A percentile compares a stretch with the other conserved stretches of the same genome.
Evolutionary conservation across 2,113 vertebrate genomes (phyloP).

Genomic region (Drymodes brunneopygia): DNA sequence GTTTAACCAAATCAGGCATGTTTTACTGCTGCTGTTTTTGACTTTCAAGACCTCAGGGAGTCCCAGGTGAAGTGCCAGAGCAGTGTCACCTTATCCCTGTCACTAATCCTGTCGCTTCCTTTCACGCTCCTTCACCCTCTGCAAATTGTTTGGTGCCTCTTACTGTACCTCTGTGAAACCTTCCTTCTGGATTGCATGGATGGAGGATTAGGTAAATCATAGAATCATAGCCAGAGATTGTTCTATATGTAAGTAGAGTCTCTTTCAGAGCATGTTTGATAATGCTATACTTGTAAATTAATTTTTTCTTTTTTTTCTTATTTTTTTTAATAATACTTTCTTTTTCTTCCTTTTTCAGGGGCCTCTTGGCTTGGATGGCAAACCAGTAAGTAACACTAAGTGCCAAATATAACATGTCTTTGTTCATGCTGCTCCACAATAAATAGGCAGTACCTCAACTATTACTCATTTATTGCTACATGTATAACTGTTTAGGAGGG

Average conservation of each 20-base stretch:
- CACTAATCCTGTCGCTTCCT: constrained; percentile 37
- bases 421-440: not conserved
- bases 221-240: not conserved
- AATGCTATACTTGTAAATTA: not conserved
- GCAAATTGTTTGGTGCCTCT: not conserved
- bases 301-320: not conserved
- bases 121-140: not conserved
- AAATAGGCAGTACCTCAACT: not conserved
- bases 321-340: not conserved
- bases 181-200: constrained; percentile 25
- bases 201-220: not conserved
- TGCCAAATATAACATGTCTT: not conserved
- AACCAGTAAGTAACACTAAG: constrained; percentile 84
- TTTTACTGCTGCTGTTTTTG: not conserved
- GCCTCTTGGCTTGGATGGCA: constrained; percentile 93
- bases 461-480: not conserved
- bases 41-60: not conserved
- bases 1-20: not conserved
- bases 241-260: not conserved
- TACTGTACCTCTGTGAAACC: not conserved
- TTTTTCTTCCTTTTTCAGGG: constrained; percentile 75
- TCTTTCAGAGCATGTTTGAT: constrained; percentile 8
- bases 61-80: not conserved
- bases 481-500: not conserved
- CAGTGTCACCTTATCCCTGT: not conserved